Percentiles rank a stretch among this genome's conserved stretches.
These are phyloP conservation scores for Leptarthrus brevirostris DNA, from an alignment of 2,888 invertebrate species.

Conservation along the genomic window DNA sequence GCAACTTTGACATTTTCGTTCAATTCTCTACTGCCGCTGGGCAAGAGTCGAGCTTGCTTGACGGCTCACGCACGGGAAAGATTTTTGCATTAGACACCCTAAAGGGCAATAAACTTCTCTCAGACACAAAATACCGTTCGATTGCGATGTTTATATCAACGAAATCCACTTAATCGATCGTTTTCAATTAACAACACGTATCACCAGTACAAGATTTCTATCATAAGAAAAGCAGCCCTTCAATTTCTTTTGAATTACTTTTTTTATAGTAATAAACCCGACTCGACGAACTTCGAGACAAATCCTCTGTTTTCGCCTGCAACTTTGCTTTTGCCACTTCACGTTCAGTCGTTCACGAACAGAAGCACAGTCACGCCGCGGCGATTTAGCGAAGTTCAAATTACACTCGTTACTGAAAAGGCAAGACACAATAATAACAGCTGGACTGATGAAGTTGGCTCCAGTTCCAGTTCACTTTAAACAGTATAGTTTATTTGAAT, in stretches of 20 bases:
- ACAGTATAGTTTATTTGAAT: no score
- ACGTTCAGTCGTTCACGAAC: background rate
- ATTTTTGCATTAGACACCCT: conserved; percentile 41
- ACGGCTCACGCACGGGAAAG: background rate
- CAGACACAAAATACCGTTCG: conserved; percentile 24
- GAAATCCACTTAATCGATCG: background rate
- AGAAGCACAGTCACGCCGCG: background rate
- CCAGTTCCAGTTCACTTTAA: no score
- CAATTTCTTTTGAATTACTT: background rate
- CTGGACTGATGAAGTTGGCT: no score
- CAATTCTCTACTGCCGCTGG: background rate
- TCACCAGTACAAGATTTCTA: background rate
- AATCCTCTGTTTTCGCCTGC: conserved; percentile 24
- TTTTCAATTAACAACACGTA: background rate
- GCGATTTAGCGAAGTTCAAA: conserved; percentile 19
- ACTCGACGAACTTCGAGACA: conserved; percentile 8
- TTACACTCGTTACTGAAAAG: no score
- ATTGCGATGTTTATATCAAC: background rate
- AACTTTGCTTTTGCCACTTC: background rate
- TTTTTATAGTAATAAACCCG: background rate
- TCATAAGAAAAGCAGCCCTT: background rate
- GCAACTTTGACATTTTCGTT: conserved; percentile 40
- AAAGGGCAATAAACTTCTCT: conserved; percentile 45
- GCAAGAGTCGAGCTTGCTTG: background rate
- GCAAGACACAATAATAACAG: no score